phyloP scores from a whole-genome alignment of 2,797 vertebrate species.

The Sebastes minor region DNA sequence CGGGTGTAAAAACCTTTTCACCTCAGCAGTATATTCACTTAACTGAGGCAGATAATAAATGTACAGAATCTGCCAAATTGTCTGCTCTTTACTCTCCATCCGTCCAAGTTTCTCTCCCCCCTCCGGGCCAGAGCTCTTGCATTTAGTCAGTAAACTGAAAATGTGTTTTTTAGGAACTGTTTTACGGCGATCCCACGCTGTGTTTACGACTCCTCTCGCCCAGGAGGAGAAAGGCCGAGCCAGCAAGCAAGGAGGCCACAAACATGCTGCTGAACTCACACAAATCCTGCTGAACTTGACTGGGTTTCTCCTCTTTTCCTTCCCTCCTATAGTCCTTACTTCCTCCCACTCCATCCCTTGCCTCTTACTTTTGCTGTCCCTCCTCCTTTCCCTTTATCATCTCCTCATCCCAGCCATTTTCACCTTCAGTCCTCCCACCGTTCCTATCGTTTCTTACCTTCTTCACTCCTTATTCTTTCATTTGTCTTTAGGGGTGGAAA shows the following conservation, averaged over 20 bases:
- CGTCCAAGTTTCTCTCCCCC: constrained; percentile 33
- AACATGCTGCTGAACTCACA: constrained; percentile 33
- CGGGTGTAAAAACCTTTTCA: constrained; percentile 17
- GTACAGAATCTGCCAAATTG: constrained; percentile 32
- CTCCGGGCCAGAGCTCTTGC: constrained; percentile 47
- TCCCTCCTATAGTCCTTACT: background rate
- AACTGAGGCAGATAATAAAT: constrained; percentile 30
- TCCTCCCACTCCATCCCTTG: background rate
- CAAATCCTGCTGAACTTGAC: constrained; percentile 5
- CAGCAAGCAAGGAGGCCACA: constrained; percentile 31
- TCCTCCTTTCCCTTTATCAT: background rate
- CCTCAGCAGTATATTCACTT: constrained; percentile 19
- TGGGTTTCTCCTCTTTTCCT: background rate
- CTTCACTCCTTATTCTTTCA: background rate
- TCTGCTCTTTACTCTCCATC: constrained; percentile 26
- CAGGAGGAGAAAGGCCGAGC: constrained; percentile 51
- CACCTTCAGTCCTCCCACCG: background rate
- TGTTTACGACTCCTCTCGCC: constrained; percentile 60
- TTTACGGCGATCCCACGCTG: constrained; percentile 66
- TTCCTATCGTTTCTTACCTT: background rate
- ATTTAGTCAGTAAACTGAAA: constrained; percentile 64
- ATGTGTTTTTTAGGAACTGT: constrained; percentile 72
- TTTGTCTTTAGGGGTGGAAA: background rate
- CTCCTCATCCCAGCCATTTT: background rate
- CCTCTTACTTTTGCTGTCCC: background rate